phyloP scores from a whole-genome alignment of 1,140 invertebrate species.

The Drosophila micromelanica region DNA sequence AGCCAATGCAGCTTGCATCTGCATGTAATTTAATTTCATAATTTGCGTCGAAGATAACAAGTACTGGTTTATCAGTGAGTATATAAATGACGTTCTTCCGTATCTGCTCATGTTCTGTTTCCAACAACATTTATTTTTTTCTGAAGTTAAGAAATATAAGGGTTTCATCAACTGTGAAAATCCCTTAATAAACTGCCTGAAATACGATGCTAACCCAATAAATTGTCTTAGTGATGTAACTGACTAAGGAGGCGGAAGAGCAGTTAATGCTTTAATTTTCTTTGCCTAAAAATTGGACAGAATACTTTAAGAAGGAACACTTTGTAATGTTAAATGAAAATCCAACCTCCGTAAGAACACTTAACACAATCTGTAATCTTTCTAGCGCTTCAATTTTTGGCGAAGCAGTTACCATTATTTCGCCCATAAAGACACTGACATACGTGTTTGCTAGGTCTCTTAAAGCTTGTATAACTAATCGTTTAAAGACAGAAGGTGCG shows the following conservation, averaged over 20 bases:
- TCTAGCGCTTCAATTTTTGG: too few relatives aligned
- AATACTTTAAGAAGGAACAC: neutral
- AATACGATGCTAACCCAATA: constrained; percentile 1
- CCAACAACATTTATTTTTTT: constrained; percentile 21
- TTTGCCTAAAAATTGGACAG: neutral
- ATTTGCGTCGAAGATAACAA: constrained; percentile 34
- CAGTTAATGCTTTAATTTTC: constrained; percentile 3
- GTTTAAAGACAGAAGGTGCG: too few relatives aligned
- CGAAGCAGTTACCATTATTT: too few relatives aligned
- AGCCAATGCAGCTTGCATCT: too few relatives aligned
- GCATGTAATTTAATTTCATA: too few relatives aligned
- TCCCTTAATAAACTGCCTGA: constrained; percentile 26
- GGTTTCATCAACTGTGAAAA: constrained; percentile 27
- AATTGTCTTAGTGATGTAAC: too few relatives aligned
- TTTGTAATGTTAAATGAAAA: too few relatives aligned
- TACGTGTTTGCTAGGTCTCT: constrained; percentile 30
- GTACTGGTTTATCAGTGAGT: constrained; percentile 6
- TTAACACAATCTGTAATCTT: too few relatives aligned
- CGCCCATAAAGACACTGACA: neutral
- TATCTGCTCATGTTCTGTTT: constrained; percentile 30
- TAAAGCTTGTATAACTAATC: constrained; percentile 17
- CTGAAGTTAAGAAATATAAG: constrained; percentile 26
- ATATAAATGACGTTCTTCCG: constrained; percentile 25
- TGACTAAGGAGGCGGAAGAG: neutral
- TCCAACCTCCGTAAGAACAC: too few relatives aligned